Evolutionary conservation across 2,113 vertebrate species (phyloP), one percentile per base, ranked within the genome.

Genomic region (Thymallus thymallus): DNA sequence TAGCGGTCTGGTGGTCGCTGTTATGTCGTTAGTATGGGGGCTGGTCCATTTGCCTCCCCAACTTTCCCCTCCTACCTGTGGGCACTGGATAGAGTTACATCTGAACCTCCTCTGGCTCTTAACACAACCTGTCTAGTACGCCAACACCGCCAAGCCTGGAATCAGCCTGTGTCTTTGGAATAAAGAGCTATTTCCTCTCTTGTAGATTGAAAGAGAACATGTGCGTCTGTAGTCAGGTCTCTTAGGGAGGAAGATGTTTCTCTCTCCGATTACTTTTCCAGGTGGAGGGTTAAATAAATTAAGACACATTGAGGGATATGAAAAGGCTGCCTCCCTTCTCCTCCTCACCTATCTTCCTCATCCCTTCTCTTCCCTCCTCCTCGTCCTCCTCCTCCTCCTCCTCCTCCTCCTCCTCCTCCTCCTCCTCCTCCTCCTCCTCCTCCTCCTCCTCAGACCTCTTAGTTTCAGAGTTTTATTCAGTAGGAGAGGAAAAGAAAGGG

Each of bases 261-360:
- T 87, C 88, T 90, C 87, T 32, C 23, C 84, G 85, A 93, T 93
- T 87, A 89, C 86, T 92, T 89, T 93, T 90, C 89, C 93, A 93
- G 84, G 83, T 92, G 91, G 55, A 77, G 84, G 16, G 80, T 80
- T 45, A 81, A 88, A 89, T 88, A 83, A 91, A 89, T 84, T 90
- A 85, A 88, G 86, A 86, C 61, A 76, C 74, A 85, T 29, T 32
- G 86, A 85, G 86, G 77, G 69, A 83, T 78, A 74, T 68, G 68
- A 22, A 63, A 26, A 65, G 32, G 41, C 30, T 58, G 65, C 30
- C 62, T 74, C 2, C 26, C 26, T 26, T 2, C 26, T 26, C 26
- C 26, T 2, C 26, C 26, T 26, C 26, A 26, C 26, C 26, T 26
- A 2, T 26, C 26, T 26, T 26, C 26, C 26, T 26, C 26, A 26